Percentiles rank a stretch among this genome's conserved stretches.
phyloP scores from a whole-genome alignment of 2,113 vertebrate species.

The Dicaeum eximium region DNA sequence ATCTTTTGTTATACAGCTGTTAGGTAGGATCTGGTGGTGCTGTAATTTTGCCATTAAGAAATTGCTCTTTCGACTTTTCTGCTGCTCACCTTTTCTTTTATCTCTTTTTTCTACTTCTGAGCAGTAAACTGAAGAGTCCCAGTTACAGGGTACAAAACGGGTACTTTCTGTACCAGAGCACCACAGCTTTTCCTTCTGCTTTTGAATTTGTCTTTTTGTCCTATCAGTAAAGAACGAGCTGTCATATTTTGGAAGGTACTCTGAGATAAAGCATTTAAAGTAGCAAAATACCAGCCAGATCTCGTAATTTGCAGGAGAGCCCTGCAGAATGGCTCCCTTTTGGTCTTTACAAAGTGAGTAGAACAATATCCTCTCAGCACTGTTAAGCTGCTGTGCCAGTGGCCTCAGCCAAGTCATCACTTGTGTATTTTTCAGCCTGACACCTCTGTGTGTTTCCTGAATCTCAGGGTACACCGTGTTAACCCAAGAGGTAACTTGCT shows the following conservation, averaged over 20 bases:
- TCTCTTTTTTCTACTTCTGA: neutral
- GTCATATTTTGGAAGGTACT: neutral
- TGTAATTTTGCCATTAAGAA: conserved; percentile 5
- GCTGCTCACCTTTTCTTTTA: neutral
- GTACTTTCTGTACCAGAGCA: neutral
- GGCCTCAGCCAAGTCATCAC: neutral
- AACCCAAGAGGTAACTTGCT: neutral
- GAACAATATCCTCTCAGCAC: neutral
- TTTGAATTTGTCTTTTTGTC: neutral
- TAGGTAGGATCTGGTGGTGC: neutral
- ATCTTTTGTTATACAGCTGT: neutral
- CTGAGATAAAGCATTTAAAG: neutral
- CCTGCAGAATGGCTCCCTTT: neutral
- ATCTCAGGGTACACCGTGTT: neutral
- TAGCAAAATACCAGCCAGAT: neutral
- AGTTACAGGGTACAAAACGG: neutral
- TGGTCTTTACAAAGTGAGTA: neutral
- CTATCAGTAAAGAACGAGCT: neutral
- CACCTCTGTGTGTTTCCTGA: neutral
- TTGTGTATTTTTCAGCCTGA: neutral
- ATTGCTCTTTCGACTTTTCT: neutral
- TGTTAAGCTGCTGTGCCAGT: neutral
- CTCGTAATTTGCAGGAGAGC: neutral
- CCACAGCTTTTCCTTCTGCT: neutral
- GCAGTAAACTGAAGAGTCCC: neutral